These are phyloP conservation scores for Paracanthobrama guichenoti DNA, from an alignment of 2,113 vertebrate species.

Conservation along the genomic window DNA sequence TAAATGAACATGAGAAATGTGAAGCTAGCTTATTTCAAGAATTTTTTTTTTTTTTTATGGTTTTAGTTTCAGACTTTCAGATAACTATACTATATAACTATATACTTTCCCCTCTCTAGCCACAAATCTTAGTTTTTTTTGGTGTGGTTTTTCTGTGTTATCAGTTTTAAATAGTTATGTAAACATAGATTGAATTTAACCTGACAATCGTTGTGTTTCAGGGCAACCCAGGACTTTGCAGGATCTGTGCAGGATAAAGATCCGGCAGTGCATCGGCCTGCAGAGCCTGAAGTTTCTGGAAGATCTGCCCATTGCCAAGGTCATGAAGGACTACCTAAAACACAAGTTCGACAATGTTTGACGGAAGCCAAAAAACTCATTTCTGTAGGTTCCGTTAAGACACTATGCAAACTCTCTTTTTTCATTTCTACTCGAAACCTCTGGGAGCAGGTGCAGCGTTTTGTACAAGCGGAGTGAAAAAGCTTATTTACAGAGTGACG, in stretches of 20 bases:
- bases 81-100: no score
- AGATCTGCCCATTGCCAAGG: slow-evolving; percentile 95
- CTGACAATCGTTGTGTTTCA: slow-evolving; percentile 68
- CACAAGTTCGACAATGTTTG: slow-evolving; percentile 97
- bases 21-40: no score
- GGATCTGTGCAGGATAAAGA: slow-evolving; percentile 97
- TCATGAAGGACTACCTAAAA: slow-evolving; percentile 99
- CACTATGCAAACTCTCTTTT: slow-evolving; percentile 91
- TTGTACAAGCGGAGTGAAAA: slow-evolving; percentile 60
- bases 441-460: slow-evolving; percentile 82
- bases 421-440: slow-evolving; percentile 70
- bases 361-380: slow-evolving; percentile 53
- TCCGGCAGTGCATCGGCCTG: slow-evolving; percentile 95
- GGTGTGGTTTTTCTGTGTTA: no score
- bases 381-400: slow-evolving; percentile 50
- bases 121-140: background rate
- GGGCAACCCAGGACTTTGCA: slow-evolving; percentile 94
- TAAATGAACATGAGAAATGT: no score
- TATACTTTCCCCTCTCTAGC: background rate
- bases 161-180: background rate
- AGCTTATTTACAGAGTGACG: background rate
- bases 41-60: no score
- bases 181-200: background rate
- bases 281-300: slow-evolving; percentile 94
- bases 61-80: no score